Percentiles rank a stretch among this genome's conserved stretches.
These are phyloP conservation scores for Saimiri boliviensis DNA, from an alignment of 2,113 vertebrate species.

Conservation along the genomic window DNA sequence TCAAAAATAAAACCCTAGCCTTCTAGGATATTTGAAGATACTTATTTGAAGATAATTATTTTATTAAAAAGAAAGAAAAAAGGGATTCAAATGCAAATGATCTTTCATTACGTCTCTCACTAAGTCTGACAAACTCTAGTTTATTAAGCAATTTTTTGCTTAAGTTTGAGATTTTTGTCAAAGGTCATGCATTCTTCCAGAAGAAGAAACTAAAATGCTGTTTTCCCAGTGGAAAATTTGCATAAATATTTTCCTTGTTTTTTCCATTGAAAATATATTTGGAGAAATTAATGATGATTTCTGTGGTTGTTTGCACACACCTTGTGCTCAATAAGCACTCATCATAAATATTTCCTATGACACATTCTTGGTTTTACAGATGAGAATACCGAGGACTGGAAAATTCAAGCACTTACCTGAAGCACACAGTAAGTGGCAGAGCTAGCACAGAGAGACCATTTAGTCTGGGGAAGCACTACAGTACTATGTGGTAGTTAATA, in stretches of 20 bases:
- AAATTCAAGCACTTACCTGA: background rate
- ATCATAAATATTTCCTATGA: background rate
- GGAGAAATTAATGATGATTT: constrained; percentile 26
- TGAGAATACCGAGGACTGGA: background rate
- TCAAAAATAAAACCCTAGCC: background rate
- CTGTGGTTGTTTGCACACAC: background rate
- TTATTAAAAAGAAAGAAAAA: constrained; percentile 33
- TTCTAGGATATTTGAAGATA: constrained; percentile 3
- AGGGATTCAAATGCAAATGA: background rate
- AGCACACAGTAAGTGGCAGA: background rate
- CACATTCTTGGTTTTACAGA: background rate
- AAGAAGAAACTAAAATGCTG: constrained; percentile 30
- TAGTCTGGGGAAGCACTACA: background rate
- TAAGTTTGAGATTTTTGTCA: constrained; percentile 38
- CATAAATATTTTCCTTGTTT: constrained; percentile 26
- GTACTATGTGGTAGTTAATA: background rate
- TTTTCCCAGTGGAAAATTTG: constrained; percentile 25
- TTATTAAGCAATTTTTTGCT: constrained; percentile 18
- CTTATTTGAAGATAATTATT: constrained; percentile 28
- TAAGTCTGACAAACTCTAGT: background rate
- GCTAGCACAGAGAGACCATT: background rate
- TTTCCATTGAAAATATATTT: constrained; percentile 14
- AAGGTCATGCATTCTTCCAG: background rate
- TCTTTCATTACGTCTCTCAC: background rate
- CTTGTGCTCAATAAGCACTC: background rate